Evolutionary conservation across 1,140 invertebrate species (phyloP), one percentile per base, ranked within the genome.

Genomic region (Laupala kohalensis): DNA sequence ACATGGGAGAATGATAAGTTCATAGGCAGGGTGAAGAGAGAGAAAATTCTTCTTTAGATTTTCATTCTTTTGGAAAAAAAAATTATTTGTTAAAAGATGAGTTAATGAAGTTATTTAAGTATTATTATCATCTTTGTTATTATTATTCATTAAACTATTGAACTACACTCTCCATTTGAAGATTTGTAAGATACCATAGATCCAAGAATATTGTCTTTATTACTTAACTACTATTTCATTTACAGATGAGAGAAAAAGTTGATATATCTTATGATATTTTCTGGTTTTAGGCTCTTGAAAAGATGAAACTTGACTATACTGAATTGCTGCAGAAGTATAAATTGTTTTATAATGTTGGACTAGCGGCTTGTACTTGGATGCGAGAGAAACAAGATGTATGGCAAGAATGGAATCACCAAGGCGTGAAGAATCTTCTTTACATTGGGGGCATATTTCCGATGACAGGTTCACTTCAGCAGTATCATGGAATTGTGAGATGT

Each of bases 401-500:
- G 79, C 74, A 75, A 0, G 73, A 77, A 6, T 91, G 90, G 89
- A 79, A 84, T 69, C 84, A 83, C 0, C 77, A 75, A 1, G 77
- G 81, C 0, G 79, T 81, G 5, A 83, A 83, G 63, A 86, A 86
- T 75, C 81, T 76, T 4, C 78, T 82, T 2, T 84, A 84, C 73
- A 87, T 93, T 69, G 90, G 90, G 64, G 92, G 92, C 3, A 92
- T 94, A 75, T 94, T 93, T 78, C 92, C 92, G 0, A 78, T 90
- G 62, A 82, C 78, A 26, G 86, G 85, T 9, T 77, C 79, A 0
- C 80, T 81, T 25, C 89, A 87, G 74, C 84, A 80, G 2, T 87
- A 87, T 15, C 79, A 81, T 23, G 88, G 90, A 63, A 85, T 92
- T 25, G 79, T 85, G 2, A 76, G 84, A 72, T 83, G 85, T 85